Conservation (phyloP, 2,113 vertebrate genomes). For the Holacanthus passer region DNA sequence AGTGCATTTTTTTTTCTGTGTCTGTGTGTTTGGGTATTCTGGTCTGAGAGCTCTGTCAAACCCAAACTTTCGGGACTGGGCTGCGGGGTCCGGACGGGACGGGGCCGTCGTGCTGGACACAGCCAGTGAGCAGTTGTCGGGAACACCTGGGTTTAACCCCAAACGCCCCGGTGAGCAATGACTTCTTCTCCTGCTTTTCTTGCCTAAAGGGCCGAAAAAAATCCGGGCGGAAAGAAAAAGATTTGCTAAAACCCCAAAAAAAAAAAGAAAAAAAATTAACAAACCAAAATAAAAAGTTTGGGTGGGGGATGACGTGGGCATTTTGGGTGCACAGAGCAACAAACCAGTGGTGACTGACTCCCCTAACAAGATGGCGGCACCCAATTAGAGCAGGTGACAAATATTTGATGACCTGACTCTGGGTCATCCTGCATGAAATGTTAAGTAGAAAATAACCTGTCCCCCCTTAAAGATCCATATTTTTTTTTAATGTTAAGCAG, state of each 20-base stretch:
- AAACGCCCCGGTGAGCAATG: background rate
- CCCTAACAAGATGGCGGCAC: background rate
- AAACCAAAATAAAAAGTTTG: no score
- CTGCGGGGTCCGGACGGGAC: no score
- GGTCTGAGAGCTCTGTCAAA: no score
- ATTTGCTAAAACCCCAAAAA: no score
- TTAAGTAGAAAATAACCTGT: background rate
- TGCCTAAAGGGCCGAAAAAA: background rate
- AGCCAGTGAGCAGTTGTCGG: background rate
- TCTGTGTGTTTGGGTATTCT: no score
- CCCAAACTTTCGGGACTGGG: no score
- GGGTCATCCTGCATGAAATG: background rate
- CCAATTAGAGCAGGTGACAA: background rate
- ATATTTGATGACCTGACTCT: background rate
- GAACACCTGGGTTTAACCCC: background rate
- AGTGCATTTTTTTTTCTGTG: no score
- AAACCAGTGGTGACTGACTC: background rate
- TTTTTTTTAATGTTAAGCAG: background rate
- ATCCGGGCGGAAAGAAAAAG: background rate
- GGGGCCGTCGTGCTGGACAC: background rate
- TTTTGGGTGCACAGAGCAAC: background rate
- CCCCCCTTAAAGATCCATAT: background rate
- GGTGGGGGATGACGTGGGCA: no score
- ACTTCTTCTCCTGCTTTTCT: background rate
- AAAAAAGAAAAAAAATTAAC: no score